Evolutionary conservation across 2,888 invertebrate genomes (phyloP).

Genomic region (Agrotis puta): DNA sequence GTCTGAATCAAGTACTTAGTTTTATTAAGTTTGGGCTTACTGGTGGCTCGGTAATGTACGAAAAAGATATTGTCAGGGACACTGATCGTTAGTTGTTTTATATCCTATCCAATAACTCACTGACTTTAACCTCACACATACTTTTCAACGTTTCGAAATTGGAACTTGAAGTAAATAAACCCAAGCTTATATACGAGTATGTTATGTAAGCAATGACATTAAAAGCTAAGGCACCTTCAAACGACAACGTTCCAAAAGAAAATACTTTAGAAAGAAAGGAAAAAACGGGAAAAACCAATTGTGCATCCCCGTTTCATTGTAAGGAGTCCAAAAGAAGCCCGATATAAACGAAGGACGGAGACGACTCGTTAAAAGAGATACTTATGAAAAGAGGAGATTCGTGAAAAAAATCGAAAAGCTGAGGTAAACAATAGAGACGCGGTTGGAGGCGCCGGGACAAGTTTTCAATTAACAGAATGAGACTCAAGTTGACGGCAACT

Average conservation of each 20-base stretch:
- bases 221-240: conserved; percentile 67
- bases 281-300: conserved; percentile 75
- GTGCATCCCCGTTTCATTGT: conserved; percentile 76
- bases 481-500: conserved; percentile 68
- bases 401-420: conserved; percentile 74
- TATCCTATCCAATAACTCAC: conserved; percentile 1
- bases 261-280: conserved; percentile 66
- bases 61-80: conserved; percentile 22
- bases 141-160: conserved; percentile 15
- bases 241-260: conserved; percentile 67
- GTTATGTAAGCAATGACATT: conserved; percentile 58
- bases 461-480: conserved; percentile 78
- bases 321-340: conserved; percentile 74
- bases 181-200: conserved; percentile 29
- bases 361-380: conserved; percentile 78
- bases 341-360: conserved; percentile 75
- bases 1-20: conserved; percentile 74
- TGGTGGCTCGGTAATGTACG: conserved; percentile 30
- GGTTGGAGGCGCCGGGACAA: conserved; percentile 73
- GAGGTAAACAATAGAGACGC: conserved; percentile 77
- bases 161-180: conserved; percentile 7
- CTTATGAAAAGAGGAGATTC: conserved; percentile 77
- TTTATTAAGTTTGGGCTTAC: conserved; percentile 59
- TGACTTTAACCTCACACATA: not conserved
- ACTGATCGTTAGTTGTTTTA: conserved; percentile 20